Evolutionary conservation across 2,113 vertebrate species (phyloP).

Genomic region (Heloderma charlesbogerti): DNA sequence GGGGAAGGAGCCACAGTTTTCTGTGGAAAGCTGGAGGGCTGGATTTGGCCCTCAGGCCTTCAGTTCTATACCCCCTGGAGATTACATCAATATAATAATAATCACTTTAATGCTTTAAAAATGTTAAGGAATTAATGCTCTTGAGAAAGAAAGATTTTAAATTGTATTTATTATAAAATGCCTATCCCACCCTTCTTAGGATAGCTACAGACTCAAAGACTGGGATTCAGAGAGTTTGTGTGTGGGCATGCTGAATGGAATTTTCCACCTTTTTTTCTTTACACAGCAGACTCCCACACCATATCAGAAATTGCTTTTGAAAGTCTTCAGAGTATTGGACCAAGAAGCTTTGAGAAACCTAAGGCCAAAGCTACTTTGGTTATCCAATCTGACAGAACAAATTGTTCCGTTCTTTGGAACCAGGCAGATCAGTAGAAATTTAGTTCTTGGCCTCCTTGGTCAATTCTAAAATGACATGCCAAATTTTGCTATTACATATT

Average conservation of each 20-base stretch:
- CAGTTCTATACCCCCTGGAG: too few relatives aligned
- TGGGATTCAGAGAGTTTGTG: not conserved
- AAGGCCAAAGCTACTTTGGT: not conserved
- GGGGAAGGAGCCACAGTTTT: not conserved
- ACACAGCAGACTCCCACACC: too few relatives aligned
- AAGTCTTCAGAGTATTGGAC: not conserved
- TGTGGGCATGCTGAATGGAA: not conserved
- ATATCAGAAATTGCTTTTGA: not conserved
- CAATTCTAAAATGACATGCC: not conserved
- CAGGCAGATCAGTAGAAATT: not conserved
- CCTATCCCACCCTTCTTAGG: not conserved
- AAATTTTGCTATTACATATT: not conserved
- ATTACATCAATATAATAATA: not conserved
- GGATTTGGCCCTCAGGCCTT: not conserved
- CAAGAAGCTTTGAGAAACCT: not conserved
- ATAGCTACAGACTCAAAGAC: not conserved
- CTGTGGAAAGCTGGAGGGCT: not conserved
- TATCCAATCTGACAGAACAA: not conserved
- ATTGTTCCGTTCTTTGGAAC: not conserved
- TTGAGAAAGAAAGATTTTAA: not conserved
- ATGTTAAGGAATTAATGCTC: not conserved
- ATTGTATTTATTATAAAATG: not conserved
- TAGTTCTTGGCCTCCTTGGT: not conserved
- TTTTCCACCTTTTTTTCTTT: not conserved
- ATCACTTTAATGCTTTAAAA: not conserved